Conservation (phyloP, 1,140 invertebrate species). For the Portunus trituberculatus region DNA sequence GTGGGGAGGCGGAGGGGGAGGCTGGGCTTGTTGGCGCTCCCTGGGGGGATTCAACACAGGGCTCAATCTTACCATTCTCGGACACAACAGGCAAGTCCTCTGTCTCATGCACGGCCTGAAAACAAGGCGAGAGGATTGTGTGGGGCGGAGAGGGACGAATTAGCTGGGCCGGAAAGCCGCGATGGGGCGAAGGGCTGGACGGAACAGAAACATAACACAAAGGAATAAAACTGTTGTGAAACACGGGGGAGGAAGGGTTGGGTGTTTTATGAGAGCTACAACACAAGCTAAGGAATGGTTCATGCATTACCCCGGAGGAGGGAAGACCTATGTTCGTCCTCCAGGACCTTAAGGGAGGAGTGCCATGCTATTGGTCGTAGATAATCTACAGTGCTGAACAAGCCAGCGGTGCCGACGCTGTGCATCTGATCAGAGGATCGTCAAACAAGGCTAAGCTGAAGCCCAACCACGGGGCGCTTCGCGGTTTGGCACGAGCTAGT, state of each 20-base stretch:
- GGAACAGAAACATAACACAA: not conserved
- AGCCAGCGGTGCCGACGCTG: not conserved
- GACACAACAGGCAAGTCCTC: slow-evolving; percentile 5
- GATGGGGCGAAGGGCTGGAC: not conserved
- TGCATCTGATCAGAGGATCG: not conserved
- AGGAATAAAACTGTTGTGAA: not conserved
- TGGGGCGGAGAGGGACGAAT: not conserved
- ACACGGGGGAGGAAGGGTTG: not conserved
- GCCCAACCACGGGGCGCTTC: not conserved
- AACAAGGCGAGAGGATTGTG: not conserved
- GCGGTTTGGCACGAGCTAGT: not conserved
- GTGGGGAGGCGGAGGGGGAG: slow-evolving; percentile 4
- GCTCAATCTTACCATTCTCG: slow-evolving; percentile 1
- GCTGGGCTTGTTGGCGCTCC: not conserved
- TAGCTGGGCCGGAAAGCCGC: not conserved
- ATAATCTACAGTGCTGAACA: not conserved
- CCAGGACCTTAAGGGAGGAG: not conserved
- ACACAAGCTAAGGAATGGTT: not conserved
- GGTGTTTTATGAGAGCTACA: not conserved
- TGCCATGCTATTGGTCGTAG: not conserved
- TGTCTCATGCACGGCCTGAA: not conserved
- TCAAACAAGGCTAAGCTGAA: not conserved
- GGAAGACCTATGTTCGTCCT: not conserved
- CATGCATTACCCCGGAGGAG: not conserved
- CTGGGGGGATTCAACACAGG: slow-evolving; percentile 5